Percentiles rank a stretch among this genome's conserved stretches.
These are phyloP conservation scores for Gobio gobio DNA, from an alignment of 2,113 vertebrate genomes.

Conservation along the genomic window DNA sequence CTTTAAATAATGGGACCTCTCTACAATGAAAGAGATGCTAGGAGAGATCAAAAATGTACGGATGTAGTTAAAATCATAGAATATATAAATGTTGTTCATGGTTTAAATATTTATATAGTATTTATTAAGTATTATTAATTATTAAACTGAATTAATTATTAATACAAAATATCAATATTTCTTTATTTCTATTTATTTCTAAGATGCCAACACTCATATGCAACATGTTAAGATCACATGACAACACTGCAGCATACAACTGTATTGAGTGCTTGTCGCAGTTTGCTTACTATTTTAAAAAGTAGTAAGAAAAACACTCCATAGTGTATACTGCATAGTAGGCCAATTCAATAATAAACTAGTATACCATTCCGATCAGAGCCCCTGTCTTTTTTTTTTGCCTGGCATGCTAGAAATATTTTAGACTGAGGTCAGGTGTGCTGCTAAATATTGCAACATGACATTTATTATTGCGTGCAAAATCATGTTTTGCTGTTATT, in stretches of 20 bases:
- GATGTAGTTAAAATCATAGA: too few relatives aligned
- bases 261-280: too few relatives aligned
- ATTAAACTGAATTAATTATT: too few relatives aligned
- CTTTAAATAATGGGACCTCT: too few relatives aligned
- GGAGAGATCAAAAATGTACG: too few relatives aligned
- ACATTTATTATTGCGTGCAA: not conserved
- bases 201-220: not conserved
- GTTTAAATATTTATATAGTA: too few relatives aligned
- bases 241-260: not conserved
- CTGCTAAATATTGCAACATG: constrained; percentile 21
- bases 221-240: not conserved
- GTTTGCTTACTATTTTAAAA: too few relatives aligned
- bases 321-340: not conserved
- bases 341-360: not conserved
- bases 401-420: not conserved
- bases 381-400: not conserved
- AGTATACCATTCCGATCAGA: not conserved
- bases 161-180: not conserved
- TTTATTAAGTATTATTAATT: too few relatives aligned
- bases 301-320: not conserved
- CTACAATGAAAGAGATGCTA: too few relatives aligned
- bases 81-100: too few relatives aligned
- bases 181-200: not conserved
- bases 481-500: constrained; percentile 12
- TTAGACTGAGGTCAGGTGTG: not conserved